Evolutionary conservation across 2,888 invertebrate species (phyloP), one percentile per base, ranked within the genome.

Genomic region (Mimumesa dahlbomi): DNA sequence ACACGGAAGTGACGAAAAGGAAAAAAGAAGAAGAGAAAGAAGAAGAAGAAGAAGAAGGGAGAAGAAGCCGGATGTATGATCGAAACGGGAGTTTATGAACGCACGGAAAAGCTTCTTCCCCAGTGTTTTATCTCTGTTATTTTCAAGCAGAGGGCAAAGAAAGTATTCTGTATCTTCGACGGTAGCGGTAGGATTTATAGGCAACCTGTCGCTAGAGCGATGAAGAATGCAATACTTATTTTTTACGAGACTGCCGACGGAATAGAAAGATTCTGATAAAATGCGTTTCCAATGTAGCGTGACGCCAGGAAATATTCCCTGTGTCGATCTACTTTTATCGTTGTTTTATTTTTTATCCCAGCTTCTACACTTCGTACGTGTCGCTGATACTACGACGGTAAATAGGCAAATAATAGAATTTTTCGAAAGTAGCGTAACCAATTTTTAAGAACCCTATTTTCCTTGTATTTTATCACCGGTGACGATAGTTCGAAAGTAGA

Each of bases 161-260:
- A n/a, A 49, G 49, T 48, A 58, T 42, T 49, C 42, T 7, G 25
- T 42, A 18, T 29, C 42, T 58, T 58, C 45, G 31, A 62, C 13
- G 31, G 43, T 13, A 14, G n/a, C 21, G 34, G 31, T 13, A 19
- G 43, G 54, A 62, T 66, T 66, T 66, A 66, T 54, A 62, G 63
- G 63, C 63, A 62, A 66, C 54, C 54, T 66, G 63, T 66, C 66
- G 62, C 54, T 25, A 13, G 40, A 45, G 36, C 63, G 63, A 62
- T 49, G 54, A 66, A 54, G 29, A 54, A 43, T 45, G 66, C 49
- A 38, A 62, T 45, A 38, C 43, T 54, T 49, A 62, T 49, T 54
- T 66, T 54, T 49, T 46, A 46, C 43, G 38, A 22, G 13, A 1
- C 29, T 16, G 25, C 34, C n/a, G 19, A n/a, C n/a, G 25, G 57